phyloP scores from a whole-genome alignment of 2,888 invertebrate genomes.

The Perizoma affinitatum region DNA sequence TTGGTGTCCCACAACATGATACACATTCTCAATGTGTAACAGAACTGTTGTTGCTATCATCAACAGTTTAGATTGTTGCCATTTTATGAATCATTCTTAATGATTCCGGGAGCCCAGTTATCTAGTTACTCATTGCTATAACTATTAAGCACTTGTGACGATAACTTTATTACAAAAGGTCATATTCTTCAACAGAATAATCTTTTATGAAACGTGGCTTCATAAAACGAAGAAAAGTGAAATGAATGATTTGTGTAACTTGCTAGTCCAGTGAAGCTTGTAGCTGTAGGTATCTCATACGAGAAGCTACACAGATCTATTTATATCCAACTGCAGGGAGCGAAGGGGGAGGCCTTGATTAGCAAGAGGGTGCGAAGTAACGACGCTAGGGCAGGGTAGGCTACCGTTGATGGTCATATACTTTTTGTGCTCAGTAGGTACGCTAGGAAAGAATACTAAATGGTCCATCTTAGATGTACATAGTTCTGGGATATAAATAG shows the following conservation, averaged over 20 bases:
- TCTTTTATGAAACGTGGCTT: background rate
- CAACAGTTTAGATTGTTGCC: constrained; percentile 5
- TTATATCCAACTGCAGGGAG: constrained; percentile 12
- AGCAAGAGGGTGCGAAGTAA: constrained; percentile 20
- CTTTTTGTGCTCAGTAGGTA: too few relatives aligned
- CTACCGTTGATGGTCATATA: too few relatives aligned
- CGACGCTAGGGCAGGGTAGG: background rate
- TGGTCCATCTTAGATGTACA: too few relatives aligned
- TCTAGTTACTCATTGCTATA: constrained; percentile 60
- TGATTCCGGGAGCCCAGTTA: constrained; percentile 54
- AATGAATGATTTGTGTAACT: background rate
- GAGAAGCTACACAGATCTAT: constrained; percentile 5
- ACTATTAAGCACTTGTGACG: constrained; percentile 42
- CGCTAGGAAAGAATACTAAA: too few relatives aligned
- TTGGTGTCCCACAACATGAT: too few relatives aligned
- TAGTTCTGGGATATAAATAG: too few relatives aligned
- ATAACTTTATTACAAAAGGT: constrained; percentile 35
- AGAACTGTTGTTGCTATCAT: too few relatives aligned
- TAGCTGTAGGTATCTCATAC: background rate
- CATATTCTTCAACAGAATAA: background rate
- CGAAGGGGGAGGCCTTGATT: constrained; percentile 5
- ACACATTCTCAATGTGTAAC: too few relatives aligned
- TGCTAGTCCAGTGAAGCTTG: background rate
- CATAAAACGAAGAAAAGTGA: background rate
- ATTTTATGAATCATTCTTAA: constrained; percentile 53